Conservation (phyloP, 2,888 invertebrate genomes). For the Lordiphosa fenestrarum region DNA sequence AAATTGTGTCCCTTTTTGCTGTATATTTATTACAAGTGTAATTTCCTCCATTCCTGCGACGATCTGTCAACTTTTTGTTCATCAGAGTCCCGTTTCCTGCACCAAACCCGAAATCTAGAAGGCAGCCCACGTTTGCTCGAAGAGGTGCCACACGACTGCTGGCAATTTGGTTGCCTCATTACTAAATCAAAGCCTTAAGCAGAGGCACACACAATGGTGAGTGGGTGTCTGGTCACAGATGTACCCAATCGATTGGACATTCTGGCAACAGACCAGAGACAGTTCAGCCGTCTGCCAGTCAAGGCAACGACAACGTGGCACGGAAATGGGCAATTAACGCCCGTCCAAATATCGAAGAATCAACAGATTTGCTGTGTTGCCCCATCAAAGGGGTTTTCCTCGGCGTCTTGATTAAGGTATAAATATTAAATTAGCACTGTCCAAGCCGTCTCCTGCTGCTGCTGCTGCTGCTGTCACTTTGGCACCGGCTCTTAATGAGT, state of each 20-base stretch:
- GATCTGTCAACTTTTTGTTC: too few relatives aligned
- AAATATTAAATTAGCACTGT: slow-evolving; percentile 68
- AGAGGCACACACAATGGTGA: slow-evolving; percentile 27
- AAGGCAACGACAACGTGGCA: slow-evolving; percentile 54
- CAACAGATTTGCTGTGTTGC: slow-evolving; percentile 54
- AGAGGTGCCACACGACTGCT: slow-evolving; percentile 55
- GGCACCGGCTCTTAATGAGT: slow-evolving; percentile 50
- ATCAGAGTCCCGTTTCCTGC: too few relatives aligned
- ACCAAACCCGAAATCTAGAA: not conserved
- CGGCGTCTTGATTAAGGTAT: slow-evolving; percentile 68
- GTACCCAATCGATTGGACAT: slow-evolving; percentile 69
- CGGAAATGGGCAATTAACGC: slow-evolving; percentile 74
- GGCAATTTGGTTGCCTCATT: slow-evolving; percentile 53
- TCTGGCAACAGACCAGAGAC: slow-evolving; percentile 7
- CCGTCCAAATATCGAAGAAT: slow-evolving; percentile 33
- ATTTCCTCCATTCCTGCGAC: too few relatives aligned
- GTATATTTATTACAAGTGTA: too few relatives aligned
- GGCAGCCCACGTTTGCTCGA: slow-evolving; percentile 16
- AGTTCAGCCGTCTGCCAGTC: not conserved
- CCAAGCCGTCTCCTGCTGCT: slow-evolving; percentile 18
- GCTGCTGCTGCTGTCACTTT: slow-evolving; percentile 10
- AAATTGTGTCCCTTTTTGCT: too few relatives aligned
- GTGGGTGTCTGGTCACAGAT: slow-evolving; percentile 52
- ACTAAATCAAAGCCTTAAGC: slow-evolving; percentile 68
- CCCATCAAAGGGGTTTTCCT: slow-evolving; percentile 39